Conservation (phyloP, 2,888 invertebrate species). For the Mesopsocus fuscifrons region DNA sequence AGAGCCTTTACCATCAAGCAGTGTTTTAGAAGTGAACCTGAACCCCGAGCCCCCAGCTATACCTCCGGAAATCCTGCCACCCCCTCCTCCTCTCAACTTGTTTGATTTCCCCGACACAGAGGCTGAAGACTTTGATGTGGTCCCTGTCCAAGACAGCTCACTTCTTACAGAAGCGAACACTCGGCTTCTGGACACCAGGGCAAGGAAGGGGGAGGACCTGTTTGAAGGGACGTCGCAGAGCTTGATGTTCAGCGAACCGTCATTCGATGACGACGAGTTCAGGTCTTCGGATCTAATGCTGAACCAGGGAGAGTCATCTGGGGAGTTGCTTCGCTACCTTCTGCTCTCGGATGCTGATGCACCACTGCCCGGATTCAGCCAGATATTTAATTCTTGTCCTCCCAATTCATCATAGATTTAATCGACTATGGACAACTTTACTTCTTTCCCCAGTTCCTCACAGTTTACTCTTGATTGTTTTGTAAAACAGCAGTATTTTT, state of each 20-base stretch:
- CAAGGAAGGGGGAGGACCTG: background rate
- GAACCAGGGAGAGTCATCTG: background rate
- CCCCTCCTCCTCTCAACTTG: background rate
- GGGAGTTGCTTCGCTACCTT: background rate
- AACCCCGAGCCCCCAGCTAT: no score
- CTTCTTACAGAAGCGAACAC: background rate
- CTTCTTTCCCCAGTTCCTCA: no score
- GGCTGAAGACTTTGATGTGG: background rate
- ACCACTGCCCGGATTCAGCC: constrained; percentile 4
- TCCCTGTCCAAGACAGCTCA: background rate
- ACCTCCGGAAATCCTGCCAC: background rate
- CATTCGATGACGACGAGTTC: background rate
- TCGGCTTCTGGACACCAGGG: background rate
- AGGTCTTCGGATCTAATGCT: background rate
- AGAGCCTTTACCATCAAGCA: background rate
- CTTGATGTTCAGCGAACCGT: background rate
- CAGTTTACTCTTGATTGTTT: no score
- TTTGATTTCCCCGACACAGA: background rate
- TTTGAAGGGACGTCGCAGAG: background rate
- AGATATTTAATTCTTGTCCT: background rate
- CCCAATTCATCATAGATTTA: background rate
- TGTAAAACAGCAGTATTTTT: no score
- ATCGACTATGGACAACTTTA: no score
- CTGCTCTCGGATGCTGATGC: background rate
- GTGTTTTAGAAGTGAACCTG: background rate